Conservation (phyloP, 2,113 vertebrate genomes). For the Ameiurus melas region DNA sequence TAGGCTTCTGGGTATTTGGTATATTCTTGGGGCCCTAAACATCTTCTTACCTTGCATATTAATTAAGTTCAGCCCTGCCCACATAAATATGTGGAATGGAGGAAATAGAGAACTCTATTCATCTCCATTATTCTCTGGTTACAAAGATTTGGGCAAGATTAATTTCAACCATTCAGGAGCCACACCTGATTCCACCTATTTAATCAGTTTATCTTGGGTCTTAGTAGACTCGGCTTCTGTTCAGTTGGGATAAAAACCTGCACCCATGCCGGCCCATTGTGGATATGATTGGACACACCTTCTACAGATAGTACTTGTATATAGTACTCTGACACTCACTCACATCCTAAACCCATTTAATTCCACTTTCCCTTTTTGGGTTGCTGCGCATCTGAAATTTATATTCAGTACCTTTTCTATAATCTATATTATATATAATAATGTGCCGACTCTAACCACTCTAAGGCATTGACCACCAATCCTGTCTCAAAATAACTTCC, state of each 20-base stretch:
- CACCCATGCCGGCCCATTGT: no score
- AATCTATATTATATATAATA: no score
- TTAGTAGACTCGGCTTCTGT: no score
- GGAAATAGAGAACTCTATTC: background rate
- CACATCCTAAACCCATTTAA: background rate
- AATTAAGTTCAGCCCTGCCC: no score
- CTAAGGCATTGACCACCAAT: background rate
- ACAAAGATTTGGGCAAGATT: background rate
- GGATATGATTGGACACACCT: no score
- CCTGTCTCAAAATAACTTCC: background rate
- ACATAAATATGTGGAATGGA: background rate
- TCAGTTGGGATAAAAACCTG: no score
- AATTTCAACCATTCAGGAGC: no score
- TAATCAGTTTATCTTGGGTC: no score
- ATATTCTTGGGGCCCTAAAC: no score
- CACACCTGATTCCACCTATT: no score
- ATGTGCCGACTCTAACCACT: conserved; percentile 56
- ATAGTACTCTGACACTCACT: background rate
- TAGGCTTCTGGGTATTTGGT: no score
- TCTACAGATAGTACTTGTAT: background rate
- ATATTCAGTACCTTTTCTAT: conserved; percentile 63
- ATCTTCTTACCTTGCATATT: no score
- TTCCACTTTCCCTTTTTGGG: conserved; percentile 9
- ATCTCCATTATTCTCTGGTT: background rate
- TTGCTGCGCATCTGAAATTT: conserved; percentile 20